Evolutionary conservation across 2,797 vertebrate species (phyloP), one percentile per base, ranked within the genome.

Genomic region (Scleropages formosus): DNA sequence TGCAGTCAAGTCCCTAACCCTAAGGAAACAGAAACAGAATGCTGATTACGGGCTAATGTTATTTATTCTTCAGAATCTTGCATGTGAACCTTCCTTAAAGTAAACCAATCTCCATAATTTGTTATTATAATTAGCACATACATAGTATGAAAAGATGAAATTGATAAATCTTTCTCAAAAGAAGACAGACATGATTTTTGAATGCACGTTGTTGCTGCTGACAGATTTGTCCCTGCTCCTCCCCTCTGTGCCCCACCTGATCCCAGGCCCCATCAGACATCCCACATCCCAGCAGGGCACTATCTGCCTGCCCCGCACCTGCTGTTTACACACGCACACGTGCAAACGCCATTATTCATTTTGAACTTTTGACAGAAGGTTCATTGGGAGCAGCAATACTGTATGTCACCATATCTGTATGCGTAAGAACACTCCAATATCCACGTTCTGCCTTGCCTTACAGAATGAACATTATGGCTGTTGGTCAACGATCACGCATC

Each of bases 281-380:
- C 74, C 59, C 39, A 49, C 18, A 63, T 72, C 77, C 67, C 77
- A 78, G 77, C 77, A 75, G 77, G 77, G 39, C 63, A 58, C 66
- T 39, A 75, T 62, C 73, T 46, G 58, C 69, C 67, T 71, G 68
- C 59, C 58, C 68, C 62, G 60, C 61, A 72, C 77, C 77, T 78
- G 77, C 77, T 75, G 77, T 78, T 78, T 75, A 53, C 73, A 75
- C 77, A 78, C 73, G 71, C 61, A 75, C 68, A 11, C 59, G 53
- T 59, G 71, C 68, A 71, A 59, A 44, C 67, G 60, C 68, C 56
- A 67, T 75, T 75, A 75, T 72, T 72, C 69, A 27, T 11, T 58
- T 51, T 59, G 26, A 72, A 58, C 53, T 31, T 72, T 49, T 59
- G 69, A 72, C 53, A 18, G 22, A 8, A 31, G 53, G 69, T 8